Percentiles rank a stretch among this genome's conserved stretches.
These are phyloP conservation scores for Eupithecia dodoneata DNA, from an alignment of 2,888 invertebrate species.

Conservation along the genomic window DNA sequence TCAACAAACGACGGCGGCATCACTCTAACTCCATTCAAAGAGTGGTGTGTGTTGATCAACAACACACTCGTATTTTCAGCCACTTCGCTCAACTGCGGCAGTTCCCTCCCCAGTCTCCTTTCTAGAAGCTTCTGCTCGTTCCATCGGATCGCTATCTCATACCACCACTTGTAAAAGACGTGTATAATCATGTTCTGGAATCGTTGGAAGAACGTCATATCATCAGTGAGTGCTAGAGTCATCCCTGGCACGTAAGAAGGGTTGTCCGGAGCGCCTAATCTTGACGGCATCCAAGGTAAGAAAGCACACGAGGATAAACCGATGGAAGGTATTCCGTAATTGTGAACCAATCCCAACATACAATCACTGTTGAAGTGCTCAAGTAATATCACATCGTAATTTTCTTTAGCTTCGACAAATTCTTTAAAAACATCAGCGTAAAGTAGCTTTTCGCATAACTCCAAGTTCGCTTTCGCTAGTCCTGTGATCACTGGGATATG, in stretches of 20 bases:
- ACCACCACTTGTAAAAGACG: conserved; percentile 52
- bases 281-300: conserved; percentile 66
- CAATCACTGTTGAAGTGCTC: conserved; percentile 81
- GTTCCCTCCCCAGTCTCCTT: conserved; percentile 57
- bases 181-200: conserved; percentile 69
- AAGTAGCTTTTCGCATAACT: conserved; percentile 58
- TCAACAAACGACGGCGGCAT: conserved; percentile 76
- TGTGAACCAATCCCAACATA: conserved; percentile 71
- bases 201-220: conserved; percentile 71
- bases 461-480: conserved; percentile 50
- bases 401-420: conserved; percentile 56
- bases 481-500: conserved; percentile 47
- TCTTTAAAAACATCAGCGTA: conserved; percentile 56
- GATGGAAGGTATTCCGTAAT: conserved; percentile 69
- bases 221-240: conserved; percentile 54
- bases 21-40: conserved; percentile 69
- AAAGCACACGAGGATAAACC: conserved; percentile 67
- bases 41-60: conserved; percentile 76
- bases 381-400: conserved; percentile 77
- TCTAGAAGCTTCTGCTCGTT: conserved; percentile 62
- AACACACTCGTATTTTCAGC: conserved; percentile 73
- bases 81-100: conserved; percentile 66
- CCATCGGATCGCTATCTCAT: conserved; percentile 52
- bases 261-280: conserved; percentile 70
- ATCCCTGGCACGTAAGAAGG: conserved; percentile 68